Base-by-base conservation (phyloP, 2,888 invertebrate genomes). In the Scrobipalpa costella region DNA sequence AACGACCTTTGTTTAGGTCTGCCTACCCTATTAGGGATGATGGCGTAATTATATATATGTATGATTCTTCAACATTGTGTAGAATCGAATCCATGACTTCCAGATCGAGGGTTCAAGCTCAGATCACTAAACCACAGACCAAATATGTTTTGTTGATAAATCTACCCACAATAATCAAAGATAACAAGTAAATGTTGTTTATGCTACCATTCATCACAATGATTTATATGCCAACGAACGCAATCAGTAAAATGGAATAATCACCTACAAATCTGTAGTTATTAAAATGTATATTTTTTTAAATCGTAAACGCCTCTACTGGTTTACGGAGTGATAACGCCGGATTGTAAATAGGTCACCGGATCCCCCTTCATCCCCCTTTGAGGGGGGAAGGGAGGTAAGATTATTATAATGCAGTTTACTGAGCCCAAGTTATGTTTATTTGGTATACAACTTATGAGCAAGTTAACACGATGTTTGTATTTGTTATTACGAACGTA, bases 321-420 rank as follows among this genome's bases (percentile, higher is more conserved):
- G 55, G 55, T n/a, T 27, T 15, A 17, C 34, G 34, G 8, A 55
- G 55, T 55, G 55, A 55, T 55, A 33, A 55, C 27, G 55, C 33
- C 33, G n/a, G n/a, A 33, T 13, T 7, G 55, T 55, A 34, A 55
- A 34, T 55, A 55, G 55, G 55, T 27, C 55, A 55, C 50, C 11
- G 27, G 1, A 2, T 33, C 34, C 55, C 33, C 55, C 17, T 8
- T 15, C 33, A 2, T 15, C 15, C 34, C 55, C 55, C 5, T 1
- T 6, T 1, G 15, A 34, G 13, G 15, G 7, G 33, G n/a, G n/a
- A 17, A 9, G 34, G 15, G 55, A n/a, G 13, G 55, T 13, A 27
- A 55, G 55, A 34, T 55, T 55, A 55, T 55, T 55, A 55, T n/a
- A 27, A 55, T 55, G 55, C 55, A 55, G 34, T 55, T 55, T 55